phyloP scores from a whole-genome alignment of 2,797 vertebrate species.

The Neosilurus hyrtlii region DNA sequence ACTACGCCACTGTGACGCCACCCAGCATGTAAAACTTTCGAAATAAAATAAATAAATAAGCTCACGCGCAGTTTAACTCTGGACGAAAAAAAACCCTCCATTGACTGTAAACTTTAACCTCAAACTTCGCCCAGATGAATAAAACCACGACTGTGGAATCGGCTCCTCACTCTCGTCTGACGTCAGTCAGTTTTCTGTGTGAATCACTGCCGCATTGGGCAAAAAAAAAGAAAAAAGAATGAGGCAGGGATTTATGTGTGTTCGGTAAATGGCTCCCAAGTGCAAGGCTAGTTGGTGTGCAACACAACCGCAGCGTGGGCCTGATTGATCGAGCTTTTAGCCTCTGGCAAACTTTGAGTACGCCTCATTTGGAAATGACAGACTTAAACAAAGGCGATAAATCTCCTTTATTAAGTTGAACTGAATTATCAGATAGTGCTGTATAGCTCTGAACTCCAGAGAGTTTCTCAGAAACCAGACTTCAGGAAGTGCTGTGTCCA shows the following conservation, averaged over 20 bases:
- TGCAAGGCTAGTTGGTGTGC: constrained; percentile 16
- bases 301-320: constrained; percentile 17
- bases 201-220: constrained; percentile 1
- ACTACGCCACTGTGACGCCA: no score
- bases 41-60: neutral
- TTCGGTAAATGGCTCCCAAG: constrained; percentile 27
- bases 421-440: neutral
- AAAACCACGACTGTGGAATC: constrained; percentile 27
- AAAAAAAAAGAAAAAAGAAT: neutral
- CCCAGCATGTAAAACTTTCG: no score
- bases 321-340: constrained; percentile 13
- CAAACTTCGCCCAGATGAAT: constrained; percentile 26
- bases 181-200: constrained; percentile 22
- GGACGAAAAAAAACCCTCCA: neutral
- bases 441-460: neutral
- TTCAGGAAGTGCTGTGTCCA: neutral
- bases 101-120: constrained; percentile 28
- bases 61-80: neutral
- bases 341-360: constrained; percentile 9
- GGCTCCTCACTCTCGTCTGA: constrained; percentile 12
- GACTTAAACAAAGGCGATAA: constrained; percentile 19
- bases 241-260: constrained; percentile 31
- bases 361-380: constrained; percentile 25
- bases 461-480: constrained; percentile 12
- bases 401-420: constrained; percentile 15